Base-by-base conservation (phyloP, 35 echinoderm and acorn worm species). In the Diadema setosum region DNA sequence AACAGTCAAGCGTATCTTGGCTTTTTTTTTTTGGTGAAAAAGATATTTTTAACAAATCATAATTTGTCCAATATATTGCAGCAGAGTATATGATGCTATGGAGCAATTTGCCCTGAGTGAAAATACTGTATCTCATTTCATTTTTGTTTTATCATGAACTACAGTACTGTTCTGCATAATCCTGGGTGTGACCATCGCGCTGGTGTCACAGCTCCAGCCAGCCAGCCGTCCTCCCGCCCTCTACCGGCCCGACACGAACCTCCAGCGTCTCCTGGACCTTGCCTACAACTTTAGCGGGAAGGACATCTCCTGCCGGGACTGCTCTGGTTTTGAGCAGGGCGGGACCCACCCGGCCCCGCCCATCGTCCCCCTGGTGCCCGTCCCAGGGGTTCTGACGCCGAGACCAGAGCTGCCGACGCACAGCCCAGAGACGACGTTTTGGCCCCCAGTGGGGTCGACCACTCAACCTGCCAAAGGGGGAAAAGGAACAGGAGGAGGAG, bases 251-350 rank as follows among this genome's bases (percentile, higher is more conserved):
- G 65, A 98, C 43, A 98, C 88, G 5, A 94, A 98, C 81, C 49
- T 98, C 4, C 91, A 98, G 31, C 78, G 85, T 24, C 88, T 94
- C 15, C 49, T 98, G 7, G 91, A 94, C 67, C 42, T 98, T 5
- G 91, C 91, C 16, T 94, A 91, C 58, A 94, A 98, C 86, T 92
- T 94, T 59, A 94, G 91, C 32, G 89, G 88, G 39, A 52, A 83
- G 33, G 92, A 98, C 46, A 91, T 98, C 81, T 23, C 25, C 56
- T 98, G 95, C 57, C 83, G 64, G 20, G 43, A 57, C 2, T 98
- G 95, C 58, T 98, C 95, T 11, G 95, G 95, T 6, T 94, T 94
- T 48, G 45, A 40, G 14, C 52, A 83, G 48, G 39, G 52, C 1
- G 56, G 39, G 20, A 18, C 23, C 9, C 83, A 65, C 80, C 56